These are phyloP conservation scores for Orchesella flavescens DNA, from an alignment of 2,888 invertebrate genomes.

Conservation along the genomic window DNA sequence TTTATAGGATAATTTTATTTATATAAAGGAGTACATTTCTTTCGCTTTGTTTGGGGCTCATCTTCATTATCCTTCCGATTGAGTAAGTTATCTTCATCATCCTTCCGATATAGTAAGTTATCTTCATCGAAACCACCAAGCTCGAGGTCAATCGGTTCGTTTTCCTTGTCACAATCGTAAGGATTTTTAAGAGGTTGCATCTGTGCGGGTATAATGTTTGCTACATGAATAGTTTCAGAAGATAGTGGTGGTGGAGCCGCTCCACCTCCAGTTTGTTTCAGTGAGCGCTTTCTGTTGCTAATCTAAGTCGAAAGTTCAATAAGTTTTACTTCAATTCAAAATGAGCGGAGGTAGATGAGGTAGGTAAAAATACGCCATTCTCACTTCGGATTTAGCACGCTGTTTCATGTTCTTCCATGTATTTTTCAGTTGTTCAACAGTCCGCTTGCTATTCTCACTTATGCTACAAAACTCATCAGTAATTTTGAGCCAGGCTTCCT, in stretches of 20 bases:
- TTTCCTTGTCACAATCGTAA: background rate
- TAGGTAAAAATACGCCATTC: background rate
- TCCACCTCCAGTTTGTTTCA: background rate
- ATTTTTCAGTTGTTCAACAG: background rate
- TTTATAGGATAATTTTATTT: background rate
- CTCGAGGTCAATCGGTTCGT: background rate
- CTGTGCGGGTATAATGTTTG: background rate
- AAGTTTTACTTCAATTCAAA: background rate
- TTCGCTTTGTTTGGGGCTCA: background rate
- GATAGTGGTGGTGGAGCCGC: background rate
- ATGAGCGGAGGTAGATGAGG: background rate
- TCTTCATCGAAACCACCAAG: background rate
- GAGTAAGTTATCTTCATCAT: no score
- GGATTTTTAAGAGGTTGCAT: background rate
- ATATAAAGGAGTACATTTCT: background rate
- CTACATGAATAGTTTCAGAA: background rate
- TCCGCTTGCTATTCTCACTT: background rate
- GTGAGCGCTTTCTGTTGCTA: background rate
- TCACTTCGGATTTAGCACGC: conserved; percentile 1
- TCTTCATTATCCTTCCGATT: background rate
- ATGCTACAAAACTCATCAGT: background rate
- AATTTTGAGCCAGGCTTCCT: background rate
- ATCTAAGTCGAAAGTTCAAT: background rate
- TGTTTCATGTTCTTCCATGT: conserved; percentile 11
- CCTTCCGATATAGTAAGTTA: no score